Base-by-base conservation (phyloP, 2,888 invertebrate genomes). In the Lasiommata megera region DNA sequence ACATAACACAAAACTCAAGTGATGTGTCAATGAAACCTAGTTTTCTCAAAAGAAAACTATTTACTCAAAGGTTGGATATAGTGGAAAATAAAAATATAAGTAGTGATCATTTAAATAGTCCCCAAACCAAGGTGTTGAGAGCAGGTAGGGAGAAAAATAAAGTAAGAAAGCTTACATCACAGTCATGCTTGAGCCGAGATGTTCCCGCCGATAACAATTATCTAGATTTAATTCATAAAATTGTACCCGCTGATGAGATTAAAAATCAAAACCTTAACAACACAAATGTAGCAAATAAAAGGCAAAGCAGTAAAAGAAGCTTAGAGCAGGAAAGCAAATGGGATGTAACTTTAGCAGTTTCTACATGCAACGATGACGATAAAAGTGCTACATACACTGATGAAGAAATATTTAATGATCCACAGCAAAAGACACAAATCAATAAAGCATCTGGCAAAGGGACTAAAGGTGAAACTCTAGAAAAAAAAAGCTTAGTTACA, bases 41-140 rank as follows among this genome's bases (percentile, higher is more conserved):
- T 64, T 90, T 88, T 61, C 82, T 86, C 11, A 90, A 88, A 68
- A 76, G 89, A 63, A 89, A 88, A 66, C 70, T 90, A 0, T 89
- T 82, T 50, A 82, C 87, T 0, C 89, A 88, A 69, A 88, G 78
- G 52, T 68, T 86, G 52, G 87, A 88, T 75, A 69, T 85, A 0
- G 69, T 78, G 37, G 82, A 88, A 44, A 80, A 69, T 43, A 77
- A 74, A 50, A 81, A 80, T 64, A 34, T 70, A 0, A 79, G 71
- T 59, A 69, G 50, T 63, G 82, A 83, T 28, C 74, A 67, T 60
- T 29, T 62, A 11, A 77, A 79, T 48, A 88, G 84, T 64, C 85
- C 88, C 8, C 77, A 78, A 58, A 66, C 61, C 38, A 80, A 76
- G 61, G 9, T 80, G 79, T 64, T 41, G 9, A 50, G 51, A 12